Base-by-base conservation (phyloP, 2,888 invertebrate species). In the Beris chalybata region DNA sequence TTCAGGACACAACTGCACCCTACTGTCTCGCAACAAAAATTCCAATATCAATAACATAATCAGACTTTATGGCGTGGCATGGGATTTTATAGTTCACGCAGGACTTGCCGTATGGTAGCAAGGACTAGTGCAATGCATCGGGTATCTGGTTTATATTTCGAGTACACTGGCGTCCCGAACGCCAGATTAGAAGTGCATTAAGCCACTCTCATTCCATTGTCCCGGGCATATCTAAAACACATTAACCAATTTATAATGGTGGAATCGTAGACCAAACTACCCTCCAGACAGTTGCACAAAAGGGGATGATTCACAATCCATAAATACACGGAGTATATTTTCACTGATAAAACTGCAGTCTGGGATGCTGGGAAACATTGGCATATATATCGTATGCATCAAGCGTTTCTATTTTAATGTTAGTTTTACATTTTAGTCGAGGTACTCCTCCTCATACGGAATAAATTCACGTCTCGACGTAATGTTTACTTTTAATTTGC, bases 141-240 rank as follows among this genome's bases (percentile, higher is more conserved):
- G 47, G 61, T 61, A 50, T 61, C 38, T 61, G 52, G 38, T 61
- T 52, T 61, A 52, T 52, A 47, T 22, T 22, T 52, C 38, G 61
- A 61, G 38, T 59, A 59, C 59, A 29, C 47, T 59, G 47, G 48
- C 22, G 22, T 22, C 22, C 22, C 22, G 22, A 38, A 38, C 9
- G 38, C 29, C 43, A 61, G 61, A 61, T 61, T 61, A 61, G 61
- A 52, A 61, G 61, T 61, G 61, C 61, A 61, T 61, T 61, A 61
- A 61, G 61, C 61, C 50, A 61, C 50, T 50, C 61, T 61, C 61
- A 61, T 61, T 61, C 61, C 50, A 61, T 61, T 61, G 61, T 61
- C 50, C 59, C 50, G 38, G 50, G 61, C 61, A 61, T 61, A 61
- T 61, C 61, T 61, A 32, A 61, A 61, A 61, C 61, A 50, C 61